Evolutionary conservation across 2,113 vertebrate species (phyloP), one percentile per base, ranked within the genome.

Genomic region (Corythaixoides concolor): DNA sequence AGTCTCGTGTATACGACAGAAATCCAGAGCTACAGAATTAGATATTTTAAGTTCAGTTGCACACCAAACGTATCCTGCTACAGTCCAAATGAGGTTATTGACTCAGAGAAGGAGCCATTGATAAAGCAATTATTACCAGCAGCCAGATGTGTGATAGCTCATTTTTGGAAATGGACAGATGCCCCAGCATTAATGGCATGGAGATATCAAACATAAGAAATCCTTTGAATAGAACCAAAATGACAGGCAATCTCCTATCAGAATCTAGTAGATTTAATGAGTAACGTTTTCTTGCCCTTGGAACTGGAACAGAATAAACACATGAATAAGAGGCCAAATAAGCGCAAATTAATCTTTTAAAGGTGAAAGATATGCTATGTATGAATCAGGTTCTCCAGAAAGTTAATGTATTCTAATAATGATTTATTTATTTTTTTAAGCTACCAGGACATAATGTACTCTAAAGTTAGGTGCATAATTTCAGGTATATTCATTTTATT

Each of bases 131-230:
- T 96, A 93, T 93, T 96, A 73, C 88, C 50, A 89, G 80, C 69
- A 96, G 81, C 88, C 95, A 97, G 95, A 96, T 93, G 92, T 96
- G 88, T 90, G 90, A 95, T 95, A 88, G 93, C 96, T 95, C 96
- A 78, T 97, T 96, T 96, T 94, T 92, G 72, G 79, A 90, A 96
- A 95, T 53, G 83, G 92, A 94, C 92, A 97, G 96, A 95, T 97
- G 92, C 79, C 90, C 41, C 62, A 75, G 27, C 47, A 45, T 85
- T 92, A 85, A 86, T 76, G 53, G 47, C 39, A 55, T 2, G 1
- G 78, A 81, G 76, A 49, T 96, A 95, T 87, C 56, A 90, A 93
- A 81, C 23, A 37, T 75, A 78, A 84, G 90, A 89, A 93, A 78
- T 81, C 60, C 30, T 94, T 89, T 85, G 72, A 94, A 92, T 56